These are phyloP conservation scores for Serrognathus titanus DNA, from an alignment of 2,888 invertebrate species.

Conservation along the genomic window DNA sequence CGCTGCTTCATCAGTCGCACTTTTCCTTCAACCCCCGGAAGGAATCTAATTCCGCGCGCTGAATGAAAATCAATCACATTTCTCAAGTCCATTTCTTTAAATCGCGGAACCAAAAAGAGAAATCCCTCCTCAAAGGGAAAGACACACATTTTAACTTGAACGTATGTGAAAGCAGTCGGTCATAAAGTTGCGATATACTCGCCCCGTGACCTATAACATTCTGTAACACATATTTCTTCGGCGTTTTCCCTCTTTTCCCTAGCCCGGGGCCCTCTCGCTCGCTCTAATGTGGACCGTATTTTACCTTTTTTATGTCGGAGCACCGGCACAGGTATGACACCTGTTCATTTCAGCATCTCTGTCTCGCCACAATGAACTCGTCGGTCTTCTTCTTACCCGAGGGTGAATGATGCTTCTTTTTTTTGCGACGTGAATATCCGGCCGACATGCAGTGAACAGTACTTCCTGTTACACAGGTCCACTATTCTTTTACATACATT, in stretches of 20 bases:
- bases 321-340: neutral
- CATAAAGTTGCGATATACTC: slow-evolving; percentile 22
- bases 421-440: too few relatives aligned
- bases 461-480: too few relatives aligned
- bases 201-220: slow-evolving; percentile 22
- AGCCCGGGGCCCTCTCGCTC: neutral
- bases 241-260: neutral
- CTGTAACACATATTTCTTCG: neutral
- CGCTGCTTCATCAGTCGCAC: too few relatives aligned
- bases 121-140: slow-evolving; percentile 3
- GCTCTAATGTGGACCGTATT: neutral
- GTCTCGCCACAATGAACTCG: too few relatives aligned
- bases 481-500: too few relatives aligned
- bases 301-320: neutral
- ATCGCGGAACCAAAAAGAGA: neutral
- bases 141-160: slow-evolving; percentile 18
- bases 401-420: too few relatives aligned
- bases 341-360: neutral
- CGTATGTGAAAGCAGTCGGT: slow-evolving; percentile 18
- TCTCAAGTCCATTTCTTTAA: neutral
- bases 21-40: neutral
- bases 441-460: too few relatives aligned
- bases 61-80: neutral
- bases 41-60: slow-evolving; percentile 1
- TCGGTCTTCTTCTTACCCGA: too few relatives aligned